Evolutionary conservation across 2,888 invertebrate genomes (phyloP).

Genomic region (Hedychridium roseum): DNA sequence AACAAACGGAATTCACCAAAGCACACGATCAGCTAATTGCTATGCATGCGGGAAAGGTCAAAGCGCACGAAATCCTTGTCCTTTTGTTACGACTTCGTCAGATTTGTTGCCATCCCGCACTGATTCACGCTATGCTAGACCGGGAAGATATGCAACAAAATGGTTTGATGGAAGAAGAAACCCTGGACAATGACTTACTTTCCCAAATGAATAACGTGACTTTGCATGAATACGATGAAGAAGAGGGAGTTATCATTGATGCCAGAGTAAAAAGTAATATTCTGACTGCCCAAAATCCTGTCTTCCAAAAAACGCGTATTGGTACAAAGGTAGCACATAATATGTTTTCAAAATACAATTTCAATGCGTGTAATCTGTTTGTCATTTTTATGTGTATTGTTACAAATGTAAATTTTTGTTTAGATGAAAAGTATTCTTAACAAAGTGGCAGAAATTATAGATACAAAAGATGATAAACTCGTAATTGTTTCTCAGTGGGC

Average conservation of each 20-base stretch:
- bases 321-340: constrained; percentile 71
- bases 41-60: constrained; percentile 59
- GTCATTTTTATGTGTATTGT: constrained; percentile 2
- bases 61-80: constrained; percentile 76
- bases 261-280: constrained; percentile 71
- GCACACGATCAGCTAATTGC: constrained; percentile 51
- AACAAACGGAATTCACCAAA: constrained; percentile 53
- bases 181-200: constrained; percentile 29
- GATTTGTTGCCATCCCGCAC: constrained; percentile 87
- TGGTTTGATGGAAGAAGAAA: constrained; percentile 58
- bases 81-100: constrained; percentile 86
- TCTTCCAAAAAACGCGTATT: constrained; percentile 69
- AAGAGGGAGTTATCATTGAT: constrained; percentile 62
- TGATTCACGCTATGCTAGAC: constrained; percentile 74
- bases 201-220: constrained; percentile 34
- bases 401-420: neutral
- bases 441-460: constrained; percentile 51
- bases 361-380: no score
- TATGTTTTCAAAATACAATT: neutral
- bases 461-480: constrained; percentile 73
- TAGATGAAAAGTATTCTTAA: neutral
- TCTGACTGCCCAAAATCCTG: constrained; percentile 75
- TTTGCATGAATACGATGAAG: constrained; percentile 18
- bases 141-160: constrained; percentile 56
- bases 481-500: constrained; percentile 96